phyloP scores from a whole-genome alignment of 2,797 vertebrate genomes.

The Gastrophryne carolinensis region DNA sequence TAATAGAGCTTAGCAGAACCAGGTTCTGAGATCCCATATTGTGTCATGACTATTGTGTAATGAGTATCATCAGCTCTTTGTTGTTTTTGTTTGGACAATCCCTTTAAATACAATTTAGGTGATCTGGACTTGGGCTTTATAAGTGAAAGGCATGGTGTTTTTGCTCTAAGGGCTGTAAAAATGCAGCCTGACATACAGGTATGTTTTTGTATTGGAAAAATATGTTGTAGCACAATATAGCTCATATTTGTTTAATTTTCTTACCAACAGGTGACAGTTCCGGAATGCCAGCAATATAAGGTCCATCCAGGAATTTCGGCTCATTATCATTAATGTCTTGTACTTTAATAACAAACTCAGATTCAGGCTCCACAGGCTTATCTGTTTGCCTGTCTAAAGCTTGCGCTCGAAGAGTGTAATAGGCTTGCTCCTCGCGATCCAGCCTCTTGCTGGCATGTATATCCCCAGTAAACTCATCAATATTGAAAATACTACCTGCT shows the following conservation, averaged over 20 bases:
- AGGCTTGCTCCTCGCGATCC: slow-evolving; percentile 91
- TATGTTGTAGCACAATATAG: background rate
- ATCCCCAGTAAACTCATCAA: slow-evolving; percentile 95
- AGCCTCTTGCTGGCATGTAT: slow-evolving; percentile 95
- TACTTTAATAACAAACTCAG: slow-evolving; percentile 94
- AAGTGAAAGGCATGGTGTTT: too few species aligned
- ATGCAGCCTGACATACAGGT: too few species aligned
- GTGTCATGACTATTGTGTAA: too few species aligned
- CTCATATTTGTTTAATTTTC: slow-evolving; percentile 54
- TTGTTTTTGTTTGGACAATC: too few species aligned
- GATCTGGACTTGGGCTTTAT: too few species aligned
- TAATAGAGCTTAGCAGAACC: too few species aligned
- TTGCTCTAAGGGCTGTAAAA: too few species aligned
- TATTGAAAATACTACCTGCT: slow-evolving; percentile 94
- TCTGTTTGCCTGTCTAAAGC: slow-evolving; percentile 86
- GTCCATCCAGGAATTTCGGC: slow-evolving; percentile 92
- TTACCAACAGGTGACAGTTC: slow-evolving; percentile 96
- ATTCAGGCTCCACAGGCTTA: slow-evolving; percentile 85
- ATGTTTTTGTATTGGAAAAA: too few species aligned
- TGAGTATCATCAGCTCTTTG: too few species aligned
- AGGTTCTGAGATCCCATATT: too few species aligned
- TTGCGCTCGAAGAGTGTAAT: slow-evolving; percentile 91
- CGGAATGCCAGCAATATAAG: slow-evolving; percentile 87
- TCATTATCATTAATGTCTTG: slow-evolving; percentile 98
- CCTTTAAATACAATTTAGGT: too few species aligned